Percentiles rank a stretch among this genome's conserved stretches.
These are phyloP conservation scores for Acropora tenuis DNA, from an alignment of 64 coral and sea anemone genomes.

Conservation along the genomic window DNA sequence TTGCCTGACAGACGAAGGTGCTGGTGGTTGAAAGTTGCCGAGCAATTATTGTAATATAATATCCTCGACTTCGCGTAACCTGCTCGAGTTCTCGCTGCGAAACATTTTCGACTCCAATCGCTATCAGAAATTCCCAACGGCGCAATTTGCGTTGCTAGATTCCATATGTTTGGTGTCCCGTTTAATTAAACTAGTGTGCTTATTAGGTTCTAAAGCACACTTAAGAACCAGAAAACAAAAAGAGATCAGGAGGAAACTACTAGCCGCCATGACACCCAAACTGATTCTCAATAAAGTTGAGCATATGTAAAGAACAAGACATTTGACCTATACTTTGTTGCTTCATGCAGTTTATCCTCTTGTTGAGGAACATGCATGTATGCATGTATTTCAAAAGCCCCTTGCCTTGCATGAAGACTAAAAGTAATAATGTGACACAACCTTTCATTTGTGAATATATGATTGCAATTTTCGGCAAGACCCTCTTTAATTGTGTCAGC, in stretches of 20 bases:
- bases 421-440: too few relatives aligned
- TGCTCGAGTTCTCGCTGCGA: constrained; percentile 37
- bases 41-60: constrained; percentile 51
- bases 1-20: constrained; percentile 36
- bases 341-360: too few relatives aligned
- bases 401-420: too few relatives aligned
- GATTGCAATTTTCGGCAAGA: too few relatives aligned
- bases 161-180: constrained; percentile 22
- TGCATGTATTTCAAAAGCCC: too few relatives aligned
- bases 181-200: constrained; percentile 54
- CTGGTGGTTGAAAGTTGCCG: constrained; percentile 51
- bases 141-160: constrained; percentile 27
- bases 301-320: too few relatives aligned
- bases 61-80: constrained; percentile 45
- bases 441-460: too few relatives aligned
- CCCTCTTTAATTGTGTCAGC: too few relatives aligned
- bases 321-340: too few relatives aligned
- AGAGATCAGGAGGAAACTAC: constrained; percentile 31
- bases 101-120: constrained; percentile 51
- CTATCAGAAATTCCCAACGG: constrained; percentile 25
- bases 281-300: too few relatives aligned
- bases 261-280: background rate
- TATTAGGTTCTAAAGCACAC: constrained; percentile 57
- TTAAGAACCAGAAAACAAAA: constrained; percentile 35
- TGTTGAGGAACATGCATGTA: too few relatives aligned